Evolutionary conservation across 2,888 invertebrate genomes (phyloP).

Genomic region (Limenitis camilla): DNA sequence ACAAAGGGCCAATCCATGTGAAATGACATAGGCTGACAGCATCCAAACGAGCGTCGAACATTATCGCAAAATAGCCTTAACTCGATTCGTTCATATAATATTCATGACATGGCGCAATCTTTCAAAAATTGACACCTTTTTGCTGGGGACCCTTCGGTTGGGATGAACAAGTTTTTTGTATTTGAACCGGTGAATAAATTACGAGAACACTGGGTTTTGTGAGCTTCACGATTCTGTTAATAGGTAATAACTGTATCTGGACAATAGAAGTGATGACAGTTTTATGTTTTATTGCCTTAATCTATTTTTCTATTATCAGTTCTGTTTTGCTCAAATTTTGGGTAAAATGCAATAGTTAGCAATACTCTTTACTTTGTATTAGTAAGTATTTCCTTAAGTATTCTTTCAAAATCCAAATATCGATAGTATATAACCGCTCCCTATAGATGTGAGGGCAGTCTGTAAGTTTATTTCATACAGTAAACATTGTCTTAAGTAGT

Average conservation of each 20-base stretch:
- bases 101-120: slow-evolving; percentile 73
- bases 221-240: slow-evolving; percentile 33
- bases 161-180: slow-evolving; percentile 67
- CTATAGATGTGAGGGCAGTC: too few species aligned
- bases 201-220: slow-evolving; percentile 46
- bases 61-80: slow-evolving; percentile 73
- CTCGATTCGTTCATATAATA: slow-evolving; percentile 73
- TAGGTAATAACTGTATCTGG: slow-evolving; percentile 18
- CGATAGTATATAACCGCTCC: too few species aligned
- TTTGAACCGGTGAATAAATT: slow-evolving; percentile 68
- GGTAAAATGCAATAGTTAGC: too few species aligned
- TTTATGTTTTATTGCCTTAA: too few species aligned
- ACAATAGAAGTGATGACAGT: slow-evolving; percentile 3
- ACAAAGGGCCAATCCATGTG: slow-evolving; percentile 71
- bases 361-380: too few species aligned
- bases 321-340: too few species aligned
- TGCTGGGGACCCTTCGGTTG: slow-evolving; percentile 45
- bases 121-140: slow-evolving; percentile 75
- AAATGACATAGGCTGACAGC: slow-evolving; percentile 73
- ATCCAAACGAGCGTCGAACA: slow-evolving; percentile 62
- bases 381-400: too few species aligned
- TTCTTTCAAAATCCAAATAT: too few species aligned
- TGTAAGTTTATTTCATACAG: too few species aligned
- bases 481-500: too few species aligned
- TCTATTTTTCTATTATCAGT: too few species aligned